Percentiles rank a stretch among this genome's conserved stretches.
These are phyloP conservation scores for Conus betulinus DNA, from an alignment of 1,140 invertebrate genomes.

Conservation along the genomic window DNA sequence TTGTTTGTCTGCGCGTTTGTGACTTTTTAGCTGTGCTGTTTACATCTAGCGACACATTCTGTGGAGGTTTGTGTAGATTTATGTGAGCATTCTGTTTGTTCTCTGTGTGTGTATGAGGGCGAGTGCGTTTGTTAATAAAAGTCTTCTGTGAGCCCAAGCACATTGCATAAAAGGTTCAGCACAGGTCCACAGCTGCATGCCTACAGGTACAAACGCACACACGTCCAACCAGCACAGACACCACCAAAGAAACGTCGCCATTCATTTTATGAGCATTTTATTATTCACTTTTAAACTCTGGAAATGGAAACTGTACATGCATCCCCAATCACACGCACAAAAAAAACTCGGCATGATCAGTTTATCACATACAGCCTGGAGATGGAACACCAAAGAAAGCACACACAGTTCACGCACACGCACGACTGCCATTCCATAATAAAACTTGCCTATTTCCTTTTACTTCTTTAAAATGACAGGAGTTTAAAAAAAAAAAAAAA, in stretches of 20 bases:
- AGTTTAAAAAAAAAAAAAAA: too few relatives aligned
- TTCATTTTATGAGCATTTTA: constrained; percentile 3
- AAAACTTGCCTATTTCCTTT: neutral
- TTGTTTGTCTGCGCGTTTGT: too few relatives aligned
- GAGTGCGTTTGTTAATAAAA: too few relatives aligned
- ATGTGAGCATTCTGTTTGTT: too few relatives aligned
- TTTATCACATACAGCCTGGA: neutral
- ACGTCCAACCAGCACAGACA: neutral
- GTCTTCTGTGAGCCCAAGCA: too few relatives aligned
- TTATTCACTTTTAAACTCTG: neutral
- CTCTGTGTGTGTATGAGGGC: too few relatives aligned
- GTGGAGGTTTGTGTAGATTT: too few relatives aligned
- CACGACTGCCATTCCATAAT: neutral
- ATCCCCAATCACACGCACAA: neutral
- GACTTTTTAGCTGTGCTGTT: too few relatives aligned
- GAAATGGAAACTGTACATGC: neutral
- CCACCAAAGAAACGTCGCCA: neutral
- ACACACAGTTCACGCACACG: neutral
- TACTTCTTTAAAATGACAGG: neutral
- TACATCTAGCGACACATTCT: too few relatives aligned
- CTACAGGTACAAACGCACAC: too few relatives aligned
- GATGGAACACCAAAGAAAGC: neutral
- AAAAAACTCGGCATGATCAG: neutral
- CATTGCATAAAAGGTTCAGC: too few relatives aligned
- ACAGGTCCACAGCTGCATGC: too few relatives aligned